Percentiles rank a stretch among this genome's conserved stretches.
These are phyloP conservation scores for Athripsodes cinereus DNA, from an alignment of 2,888 invertebrate genomes.

Conservation along the genomic window DNA sequence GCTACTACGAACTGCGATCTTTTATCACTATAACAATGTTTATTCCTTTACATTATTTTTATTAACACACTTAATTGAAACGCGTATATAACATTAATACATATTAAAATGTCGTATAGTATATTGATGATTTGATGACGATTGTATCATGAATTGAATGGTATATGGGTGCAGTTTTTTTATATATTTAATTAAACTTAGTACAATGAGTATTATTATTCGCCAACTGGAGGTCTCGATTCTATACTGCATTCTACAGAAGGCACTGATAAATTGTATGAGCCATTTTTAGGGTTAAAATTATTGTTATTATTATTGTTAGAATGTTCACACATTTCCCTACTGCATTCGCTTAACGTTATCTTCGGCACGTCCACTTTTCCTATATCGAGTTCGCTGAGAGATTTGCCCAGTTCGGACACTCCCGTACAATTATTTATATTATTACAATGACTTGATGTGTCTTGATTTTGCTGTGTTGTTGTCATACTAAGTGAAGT, in stretches of 20 bases:
- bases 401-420: constrained; percentile 35
- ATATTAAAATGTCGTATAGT: too few species aligned
- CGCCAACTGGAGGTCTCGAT: constrained; percentile 39
- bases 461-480: constrained; percentile 37
- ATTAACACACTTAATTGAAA: too few species aligned
- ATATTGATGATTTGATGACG: too few species aligned
- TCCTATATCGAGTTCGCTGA: constrained; percentile 31
- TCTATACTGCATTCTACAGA: constrained; percentile 42
- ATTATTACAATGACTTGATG: constrained; percentile 36
- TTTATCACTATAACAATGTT: too few species aligned
- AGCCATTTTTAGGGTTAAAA: constrained; percentile 28
- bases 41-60: too few species aligned
- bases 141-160: too few species aligned
- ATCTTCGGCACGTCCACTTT: constrained; percentile 44
- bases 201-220: neutral
- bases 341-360: constrained; percentile 49
- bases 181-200: neutral
- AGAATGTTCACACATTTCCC: too few species aligned
- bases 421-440: constrained; percentile 36
- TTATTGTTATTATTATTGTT: neutral
- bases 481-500: constrained; percentile 23
- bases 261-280: constrained; percentile 45
- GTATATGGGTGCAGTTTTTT: too few species aligned
- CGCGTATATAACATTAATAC: too few species aligned
- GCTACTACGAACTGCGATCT: too few species aligned